Conservation (phyloP, 1,140 invertebrate species). For the Heliconius hermathena region DNA sequence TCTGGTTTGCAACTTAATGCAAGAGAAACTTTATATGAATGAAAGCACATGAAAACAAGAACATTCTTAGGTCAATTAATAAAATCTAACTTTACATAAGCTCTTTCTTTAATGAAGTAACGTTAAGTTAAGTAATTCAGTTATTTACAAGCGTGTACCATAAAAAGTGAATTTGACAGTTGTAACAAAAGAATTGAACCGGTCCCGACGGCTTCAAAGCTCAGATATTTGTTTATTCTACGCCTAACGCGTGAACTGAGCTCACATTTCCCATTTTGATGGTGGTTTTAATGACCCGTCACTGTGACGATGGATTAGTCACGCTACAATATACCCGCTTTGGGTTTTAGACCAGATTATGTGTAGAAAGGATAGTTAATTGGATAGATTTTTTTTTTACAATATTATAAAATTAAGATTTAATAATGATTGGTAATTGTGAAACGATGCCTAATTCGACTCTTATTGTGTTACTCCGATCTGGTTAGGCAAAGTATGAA, state of each 20-base stretch:
- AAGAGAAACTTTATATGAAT: too few relatives aligned
- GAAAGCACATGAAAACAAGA: neutral
- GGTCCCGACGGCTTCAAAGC: slow-evolving; percentile 24
- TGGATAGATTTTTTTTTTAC: too few relatives aligned
- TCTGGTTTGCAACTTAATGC: too few relatives aligned
- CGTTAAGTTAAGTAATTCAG: neutral
- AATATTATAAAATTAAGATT: too few relatives aligned
- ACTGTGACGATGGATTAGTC: slow-evolving; percentile 64
- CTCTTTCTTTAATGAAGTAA: neutral
- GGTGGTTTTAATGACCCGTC: slow-evolving; percentile 70
- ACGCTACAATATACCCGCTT: slow-evolving; percentile 6
- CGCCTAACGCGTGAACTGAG: slow-evolving; percentile 36
- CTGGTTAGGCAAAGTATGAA: too few relatives aligned
- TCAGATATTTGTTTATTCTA: slow-evolving; percentile 37
- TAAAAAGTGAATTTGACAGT: slow-evolving; percentile 15
- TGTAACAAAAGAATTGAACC: slow-evolving; percentile 25
- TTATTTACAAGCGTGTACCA: neutral
- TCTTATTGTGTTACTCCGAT: too few relatives aligned
- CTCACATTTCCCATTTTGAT: slow-evolving; percentile 57
- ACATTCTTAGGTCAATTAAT: neutral
- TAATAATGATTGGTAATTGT: too few relatives aligned
- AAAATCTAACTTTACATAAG: neutral
- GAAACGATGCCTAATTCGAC: too few relatives aligned
- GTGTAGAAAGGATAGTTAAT: too few relatives aligned
- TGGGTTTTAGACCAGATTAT: neutral